Conservation (phyloP, 2,797 vertebrate genomes). For the Phalloptychus januarius region DNA sequence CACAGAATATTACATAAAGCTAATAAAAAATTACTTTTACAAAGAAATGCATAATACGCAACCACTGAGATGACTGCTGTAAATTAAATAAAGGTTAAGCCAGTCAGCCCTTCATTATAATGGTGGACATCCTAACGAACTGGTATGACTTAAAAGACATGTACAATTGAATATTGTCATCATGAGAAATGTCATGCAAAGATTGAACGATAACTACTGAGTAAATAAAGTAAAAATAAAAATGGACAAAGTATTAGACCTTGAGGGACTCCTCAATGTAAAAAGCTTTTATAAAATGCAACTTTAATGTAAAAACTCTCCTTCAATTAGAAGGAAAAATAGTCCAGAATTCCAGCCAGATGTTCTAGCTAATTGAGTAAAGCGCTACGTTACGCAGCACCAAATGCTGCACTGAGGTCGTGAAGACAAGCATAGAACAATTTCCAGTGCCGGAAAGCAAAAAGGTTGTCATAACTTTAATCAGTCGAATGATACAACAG, state of each 20-base stretch:
- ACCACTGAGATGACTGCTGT: not conserved
- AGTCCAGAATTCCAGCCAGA: not conserved
- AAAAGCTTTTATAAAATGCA: not conserved
- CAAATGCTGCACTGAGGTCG: not conserved
- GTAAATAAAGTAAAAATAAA: not conserved
- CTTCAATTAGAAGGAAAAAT: not conserved
- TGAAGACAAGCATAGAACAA: not conserved
- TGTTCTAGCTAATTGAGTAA: not conserved
- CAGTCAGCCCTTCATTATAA: not conserved
- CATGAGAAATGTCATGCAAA: not conserved
- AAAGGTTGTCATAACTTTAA: not conserved
- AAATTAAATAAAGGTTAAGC: not conserved
- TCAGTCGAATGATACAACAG: not conserved
- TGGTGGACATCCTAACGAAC: not conserved
- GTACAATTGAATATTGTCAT: not conserved
- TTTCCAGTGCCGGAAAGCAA: not conserved
- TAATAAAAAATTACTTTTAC: not conserved
- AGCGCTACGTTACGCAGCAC: not conserved
- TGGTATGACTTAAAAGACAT: not conserved
- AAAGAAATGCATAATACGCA: not conserved
- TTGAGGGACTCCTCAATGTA: not conserved
- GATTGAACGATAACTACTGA: not conserved
- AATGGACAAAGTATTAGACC: not conserved
- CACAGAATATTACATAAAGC: not conserved
- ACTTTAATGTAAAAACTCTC: not conserved